Percentiles rank a stretch among this genome's conserved stretches.
phyloP scores from a whole-genome alignment of 2,797 vertebrate genomes.

The Neopelma chrysocephalum region DNA sequence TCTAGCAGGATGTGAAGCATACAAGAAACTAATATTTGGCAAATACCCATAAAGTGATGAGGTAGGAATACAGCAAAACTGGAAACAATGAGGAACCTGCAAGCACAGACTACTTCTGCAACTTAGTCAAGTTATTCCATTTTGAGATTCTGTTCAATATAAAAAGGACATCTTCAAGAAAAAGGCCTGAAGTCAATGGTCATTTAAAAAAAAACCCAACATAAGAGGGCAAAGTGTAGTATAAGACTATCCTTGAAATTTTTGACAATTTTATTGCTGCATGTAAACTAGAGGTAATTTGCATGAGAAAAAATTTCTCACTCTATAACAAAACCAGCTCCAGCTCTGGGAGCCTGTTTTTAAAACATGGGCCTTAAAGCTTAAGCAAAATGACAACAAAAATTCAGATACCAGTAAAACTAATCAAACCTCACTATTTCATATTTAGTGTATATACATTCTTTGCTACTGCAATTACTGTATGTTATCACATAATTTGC shows the following conservation, averaged over 20 bases:
- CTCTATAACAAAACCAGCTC: neutral
- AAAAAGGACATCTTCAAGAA: neutral
- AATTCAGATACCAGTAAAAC: neutral
- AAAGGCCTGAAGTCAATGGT: neutral
- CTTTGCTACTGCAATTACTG: neutral
- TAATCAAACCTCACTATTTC: neutral
- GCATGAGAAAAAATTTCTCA: neutral
- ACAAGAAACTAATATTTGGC: neutral
- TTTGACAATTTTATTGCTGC: neutral
- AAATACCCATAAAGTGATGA: neutral
- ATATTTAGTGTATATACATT: neutral
- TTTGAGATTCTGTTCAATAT: neutral
- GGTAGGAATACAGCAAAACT: neutral
- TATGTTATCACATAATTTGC: neutral
- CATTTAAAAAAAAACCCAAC: neutral
- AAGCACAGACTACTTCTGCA: neutral
- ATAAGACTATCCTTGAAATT: neutral
- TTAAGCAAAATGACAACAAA: neutral
- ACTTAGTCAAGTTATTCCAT: neutral
- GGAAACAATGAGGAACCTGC: neutral
- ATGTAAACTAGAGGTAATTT: neutral
- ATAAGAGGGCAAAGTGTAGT: neutral
- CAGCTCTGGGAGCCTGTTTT: neutral
- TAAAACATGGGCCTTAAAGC: neutral
- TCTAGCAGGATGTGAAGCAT: neutral